Conservation (phyloP, 2,113 vertebrate genomes). For the Ceyx cyanopectus region DNA sequence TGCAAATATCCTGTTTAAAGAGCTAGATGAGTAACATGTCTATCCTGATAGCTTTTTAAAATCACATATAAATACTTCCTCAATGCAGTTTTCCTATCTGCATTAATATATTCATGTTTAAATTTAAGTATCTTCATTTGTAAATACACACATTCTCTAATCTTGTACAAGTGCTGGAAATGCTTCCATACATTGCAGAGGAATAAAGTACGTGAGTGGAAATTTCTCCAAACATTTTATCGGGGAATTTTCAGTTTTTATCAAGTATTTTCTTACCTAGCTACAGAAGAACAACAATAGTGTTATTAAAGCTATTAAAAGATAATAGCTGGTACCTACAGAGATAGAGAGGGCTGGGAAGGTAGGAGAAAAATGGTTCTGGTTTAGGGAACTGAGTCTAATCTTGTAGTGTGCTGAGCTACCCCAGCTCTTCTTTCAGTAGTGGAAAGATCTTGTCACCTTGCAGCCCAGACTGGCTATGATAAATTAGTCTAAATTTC, state of each 20-base stretch:
- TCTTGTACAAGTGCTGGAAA: not conserved
- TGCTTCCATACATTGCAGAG: not conserved
- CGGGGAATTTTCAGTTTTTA: slow-evolving; percentile 5
- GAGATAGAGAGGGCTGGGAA: not conserved
- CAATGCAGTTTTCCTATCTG: not conserved
- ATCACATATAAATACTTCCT: not conserved
- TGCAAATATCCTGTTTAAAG: not conserved
- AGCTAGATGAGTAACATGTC: not conserved
- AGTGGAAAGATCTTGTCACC: not conserved
- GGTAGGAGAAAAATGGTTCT: not conserved
- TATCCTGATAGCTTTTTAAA: not conserved
- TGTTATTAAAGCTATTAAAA: slow-evolving; percentile 18
- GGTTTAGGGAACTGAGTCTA: not conserved
- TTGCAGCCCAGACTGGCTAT: not conserved
- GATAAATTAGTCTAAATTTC: not conserved
- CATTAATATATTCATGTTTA: slow-evolving; percentile 26
- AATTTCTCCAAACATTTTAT: slow-evolving; percentile 52
- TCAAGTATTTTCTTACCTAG: not conserved
- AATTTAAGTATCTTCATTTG: not conserved
- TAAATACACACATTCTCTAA: not conserved
- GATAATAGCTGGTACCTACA: not conserved
- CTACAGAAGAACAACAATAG: not conserved
- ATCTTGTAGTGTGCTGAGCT: not conserved
- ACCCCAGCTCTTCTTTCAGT: not conserved
- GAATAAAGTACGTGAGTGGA: not conserved